Evolutionary conservation across 2,797 vertebrate genomes (phyloP).

Genomic region (Ctenosaura bakeri): DNA sequence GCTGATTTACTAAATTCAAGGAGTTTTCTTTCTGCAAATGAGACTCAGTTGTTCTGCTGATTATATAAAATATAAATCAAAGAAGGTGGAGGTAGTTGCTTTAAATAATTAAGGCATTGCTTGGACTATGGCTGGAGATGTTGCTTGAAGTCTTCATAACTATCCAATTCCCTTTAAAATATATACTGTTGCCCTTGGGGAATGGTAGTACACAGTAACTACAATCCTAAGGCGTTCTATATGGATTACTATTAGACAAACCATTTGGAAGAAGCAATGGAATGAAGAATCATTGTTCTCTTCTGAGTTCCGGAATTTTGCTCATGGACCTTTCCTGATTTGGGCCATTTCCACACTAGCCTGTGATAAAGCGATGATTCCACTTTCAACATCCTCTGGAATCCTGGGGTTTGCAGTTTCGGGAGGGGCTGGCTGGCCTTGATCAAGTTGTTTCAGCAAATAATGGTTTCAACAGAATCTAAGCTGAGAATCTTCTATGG

Average conservation of each 20-base stretch:
- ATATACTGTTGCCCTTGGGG: background rate
- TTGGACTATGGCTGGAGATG: constrained; percentile 9
- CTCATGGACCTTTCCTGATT: background rate
- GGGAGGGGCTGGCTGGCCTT: too few relatives aligned
- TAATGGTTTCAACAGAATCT: background rate
- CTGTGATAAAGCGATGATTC: too few relatives aligned
- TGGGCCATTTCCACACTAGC: too few relatives aligned
- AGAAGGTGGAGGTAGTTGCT: background rate
- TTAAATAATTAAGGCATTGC: constrained; percentile 1
- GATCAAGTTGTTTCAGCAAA: background rate
- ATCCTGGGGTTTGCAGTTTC: too few relatives aligned
- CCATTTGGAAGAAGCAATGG: background rate
- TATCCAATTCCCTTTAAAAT: constrained; percentile 17
- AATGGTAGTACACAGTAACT: background rate
- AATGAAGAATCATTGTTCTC: background rate
- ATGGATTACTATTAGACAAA: background rate
- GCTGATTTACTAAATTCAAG: constrained; percentile 5
- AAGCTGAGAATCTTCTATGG: background rate
- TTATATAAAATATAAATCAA: constrained; percentile 32
- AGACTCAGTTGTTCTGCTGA: background rate
- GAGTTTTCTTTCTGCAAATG: background rate
- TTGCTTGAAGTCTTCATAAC: constrained; percentile 14
- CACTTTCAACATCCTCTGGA: too few relatives aligned
- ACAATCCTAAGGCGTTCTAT: background rate
- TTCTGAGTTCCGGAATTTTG: background rate